Evolutionary conservation across 2,797 vertebrate species (phyloP), one percentile per base, ranked within the genome.

Genomic region (Antennarius maculatus): DNA sequence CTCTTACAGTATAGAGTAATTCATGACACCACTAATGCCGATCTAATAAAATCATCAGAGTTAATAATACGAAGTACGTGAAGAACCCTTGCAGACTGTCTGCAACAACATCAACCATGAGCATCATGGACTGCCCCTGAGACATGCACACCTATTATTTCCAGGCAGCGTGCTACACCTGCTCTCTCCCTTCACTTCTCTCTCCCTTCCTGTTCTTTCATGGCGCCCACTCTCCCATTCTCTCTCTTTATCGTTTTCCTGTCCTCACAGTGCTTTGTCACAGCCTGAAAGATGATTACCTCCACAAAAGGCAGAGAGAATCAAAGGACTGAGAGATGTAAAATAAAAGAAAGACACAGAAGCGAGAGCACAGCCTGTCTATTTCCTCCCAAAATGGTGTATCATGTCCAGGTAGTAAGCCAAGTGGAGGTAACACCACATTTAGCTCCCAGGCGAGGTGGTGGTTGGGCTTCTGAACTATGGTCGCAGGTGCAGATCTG

Each of bases 121-220:
- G 70, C 60, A 73, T 68, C 42, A 65, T 64, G 47, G 17, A 48
- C 42, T 55, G 58, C 23, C 66, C 46, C 54, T 66, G n/a, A 17
- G 61, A 75, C 15, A 69, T 4, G 1, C 8, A 18, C 31, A 8
- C 49, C 54, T 29, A 57, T 81, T 75, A 76, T 60, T 75, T 80
- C 60, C 61, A 80, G 55, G 49, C 15, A 50, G 71, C 63, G 49
- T 61, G 58, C 74, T 72, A 39, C 80, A 85, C 76, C 71, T 77
- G 61, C 57, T 77, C 60, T 64, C 61, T n/a, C 56, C 49, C 56
- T 49, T 27, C 14, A 17, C 10, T 67, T 54, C 54, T 15, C 58
- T n/a, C 70, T 42, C 14, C 49, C 31, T 59, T 66, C 49, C 23
- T 57, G 13, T 45, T 50, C 54, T 79, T 62, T 63, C 48, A 55